Percentiles rank a stretch among this genome's conserved stretches.
Evolutionary conservation across 2,888 invertebrate genomes (phyloP).

Genomic region (Frankliniella intonsa): DNA sequence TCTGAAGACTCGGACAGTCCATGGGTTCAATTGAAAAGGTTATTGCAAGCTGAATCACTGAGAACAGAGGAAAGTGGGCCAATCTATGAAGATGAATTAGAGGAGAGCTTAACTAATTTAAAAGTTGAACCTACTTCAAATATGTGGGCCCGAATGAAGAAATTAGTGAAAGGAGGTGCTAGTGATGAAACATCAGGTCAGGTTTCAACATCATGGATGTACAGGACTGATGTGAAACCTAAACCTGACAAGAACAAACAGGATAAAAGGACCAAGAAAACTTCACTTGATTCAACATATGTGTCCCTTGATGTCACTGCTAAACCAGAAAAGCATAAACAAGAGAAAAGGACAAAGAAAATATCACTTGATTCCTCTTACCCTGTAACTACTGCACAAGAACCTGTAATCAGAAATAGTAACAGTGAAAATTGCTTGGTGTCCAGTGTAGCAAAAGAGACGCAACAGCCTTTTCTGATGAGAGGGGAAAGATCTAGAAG

Average conservation of each 20-base stretch:
- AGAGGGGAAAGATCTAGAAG: slow-evolving; percentile 5
- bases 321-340: not conserved
- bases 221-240: not conserved
- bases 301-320: not conserved
- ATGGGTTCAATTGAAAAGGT: not conserved
- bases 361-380: slow-evolving; percentile 1
- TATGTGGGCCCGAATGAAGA: slow-evolving; percentile 14
- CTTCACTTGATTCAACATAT: not conserved
- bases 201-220: slow-evolving; percentile 16
- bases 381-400: not conserved
- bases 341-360: not conserved
- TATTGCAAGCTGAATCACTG: not conserved
- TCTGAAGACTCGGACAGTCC: slow-evolving; percentile 1
- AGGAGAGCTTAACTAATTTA: not conserved
- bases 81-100: not conserved
- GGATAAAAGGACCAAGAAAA: not conserved
- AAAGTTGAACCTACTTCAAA: not conserved
- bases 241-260: not conserved
- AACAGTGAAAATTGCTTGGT: not conserved
- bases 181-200: slow-evolving; percentile 5
- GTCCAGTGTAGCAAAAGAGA: not conserved
- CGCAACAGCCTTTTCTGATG: not conserved
- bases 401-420: not conserved
- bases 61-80: not conserved
- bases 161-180: not conserved